Evolutionary conservation across 2,113 vertebrate genomes (phyloP), one percentile per base, ranked within the genome.

Genomic region (Pseudorasbora parva): DNA sequence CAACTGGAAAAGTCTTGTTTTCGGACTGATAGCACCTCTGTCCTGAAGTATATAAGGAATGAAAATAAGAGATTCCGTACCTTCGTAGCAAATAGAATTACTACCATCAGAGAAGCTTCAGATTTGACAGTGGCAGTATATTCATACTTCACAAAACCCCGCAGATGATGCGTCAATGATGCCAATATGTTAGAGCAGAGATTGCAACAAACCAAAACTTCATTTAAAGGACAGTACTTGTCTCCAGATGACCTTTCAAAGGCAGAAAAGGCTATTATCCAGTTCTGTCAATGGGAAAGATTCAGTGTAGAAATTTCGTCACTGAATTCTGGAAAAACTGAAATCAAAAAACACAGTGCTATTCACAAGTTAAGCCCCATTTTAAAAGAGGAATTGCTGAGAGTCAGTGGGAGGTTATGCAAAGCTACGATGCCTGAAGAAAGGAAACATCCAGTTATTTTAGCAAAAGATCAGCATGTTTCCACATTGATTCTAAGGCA

Each of bases 111-210:
- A 59, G 33, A 60, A 8, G 37, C 37, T 60, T 19, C 1, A 0
- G 17, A 77, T 8, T 9, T 57, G 19, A 76, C 25, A 78, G 9
- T 78, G 12, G 57, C 27, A 15, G 14, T 27, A 78, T n/a, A 62
- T 78, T 14, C 76, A 78, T 45, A 78, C n/a, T n/a, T 76, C 25
- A 10, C 27, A 76, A n/a, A 8, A 77, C 10, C 74, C 9, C 1
- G 37, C 76, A 43, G 56, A 78, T 62, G 76, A 45, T 10, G 57
- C n/a, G 25, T 78, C n/a, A n/a, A n/a, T n/a, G n/a, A n/a, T n/a
- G n/a, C n/a, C n/a, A n/a, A n/a, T n/a, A n/a, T n/a, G n/a, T n/a
- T n/a, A n/a, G n/a, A n/a, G n/a, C n/a, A n/a, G n/a, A n/a, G n/a
- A n/a, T n/a, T n/a, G n/a, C 47, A n/a, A 2, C 1, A 71, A 71